These are phyloP conservation scores for Todiramphus saurophagus DNA, from an alignment of 2,113 vertebrate genomes.

Conservation along the genomic window DNA sequence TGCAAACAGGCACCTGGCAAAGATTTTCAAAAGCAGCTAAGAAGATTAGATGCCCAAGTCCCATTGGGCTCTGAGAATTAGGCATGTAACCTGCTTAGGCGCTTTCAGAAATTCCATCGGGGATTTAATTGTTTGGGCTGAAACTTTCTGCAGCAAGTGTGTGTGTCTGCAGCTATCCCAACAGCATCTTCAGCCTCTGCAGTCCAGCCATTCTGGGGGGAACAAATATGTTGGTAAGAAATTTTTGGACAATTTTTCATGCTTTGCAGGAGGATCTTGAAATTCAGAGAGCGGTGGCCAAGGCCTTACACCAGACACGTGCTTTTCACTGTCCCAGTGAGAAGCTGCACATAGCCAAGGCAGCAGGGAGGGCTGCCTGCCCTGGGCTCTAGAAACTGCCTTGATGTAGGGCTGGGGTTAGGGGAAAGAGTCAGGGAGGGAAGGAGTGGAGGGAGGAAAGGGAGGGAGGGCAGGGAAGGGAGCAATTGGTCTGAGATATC, in stretches of 20 bases:
- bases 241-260: background rate
- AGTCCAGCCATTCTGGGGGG: background rate
- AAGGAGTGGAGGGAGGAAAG: background rate
- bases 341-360: background rate
- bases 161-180: background rate
- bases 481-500: background rate
- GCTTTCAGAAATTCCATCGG: conserved; percentile 32
- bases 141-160: background rate
- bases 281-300: background rate
- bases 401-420: background rate
- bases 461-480: background rate
- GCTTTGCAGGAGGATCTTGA: background rate
- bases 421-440: background rate
- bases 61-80: conserved; percentile 33
- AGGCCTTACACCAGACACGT: accelerated
- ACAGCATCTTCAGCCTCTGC: background rate
- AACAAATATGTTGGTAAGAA: background rate
- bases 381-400: background rate
- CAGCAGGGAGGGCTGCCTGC: background rate
- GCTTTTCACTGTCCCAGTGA: background rate
- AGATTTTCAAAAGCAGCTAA: conserved; percentile 56
- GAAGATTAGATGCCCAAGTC: conserved; percentile 33
- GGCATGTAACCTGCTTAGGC: conserved; percentile 34
- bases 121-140: conserved; percentile 39
- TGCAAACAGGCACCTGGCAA: conserved; percentile 40